Percentiles rank a stretch among this genome's conserved stretches.
Conservation (phyloP, 2,888 invertebrate species). For the Scrobipalpa atriplicella region DNA sequence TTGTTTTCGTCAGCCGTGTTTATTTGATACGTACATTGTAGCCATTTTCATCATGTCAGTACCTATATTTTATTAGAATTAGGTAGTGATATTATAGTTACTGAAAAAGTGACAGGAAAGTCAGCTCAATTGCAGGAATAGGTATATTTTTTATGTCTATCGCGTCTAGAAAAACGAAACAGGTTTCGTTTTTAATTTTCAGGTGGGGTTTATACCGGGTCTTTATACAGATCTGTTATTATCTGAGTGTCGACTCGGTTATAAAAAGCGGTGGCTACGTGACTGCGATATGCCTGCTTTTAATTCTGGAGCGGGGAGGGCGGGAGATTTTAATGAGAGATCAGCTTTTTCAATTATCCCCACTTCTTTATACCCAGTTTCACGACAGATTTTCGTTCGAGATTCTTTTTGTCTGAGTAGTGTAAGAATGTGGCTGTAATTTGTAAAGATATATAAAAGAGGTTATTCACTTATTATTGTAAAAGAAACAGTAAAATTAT, state of each 20-base stretch:
- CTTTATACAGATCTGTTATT: constrained; percentile 37
- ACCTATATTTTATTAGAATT: too few relatives aligned
- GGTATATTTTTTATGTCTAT: too few relatives aligned
- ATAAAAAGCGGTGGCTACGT: constrained; percentile 67
- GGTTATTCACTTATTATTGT: too few relatives aligned
- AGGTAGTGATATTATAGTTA: too few relatives aligned
- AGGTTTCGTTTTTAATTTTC: constrained; percentile 2
- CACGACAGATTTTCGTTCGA: constrained; percentile 44
- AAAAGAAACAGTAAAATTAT: too few relatives aligned
- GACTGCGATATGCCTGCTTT: constrained; percentile 75
- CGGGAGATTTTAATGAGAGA: constrained; percentile 81
- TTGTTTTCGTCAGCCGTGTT: too few relatives aligned
- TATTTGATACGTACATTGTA: too few relatives aligned
- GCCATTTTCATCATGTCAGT: too few relatives aligned
- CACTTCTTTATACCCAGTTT: constrained; percentile 67
- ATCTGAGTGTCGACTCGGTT: constrained; percentile 43
- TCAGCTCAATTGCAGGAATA: too few relatives aligned
- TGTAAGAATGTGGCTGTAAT: not conserved
- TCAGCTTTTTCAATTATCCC: constrained; percentile 80
- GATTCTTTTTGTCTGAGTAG: not conserved
- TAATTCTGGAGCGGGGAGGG: constrained; percentile 72
- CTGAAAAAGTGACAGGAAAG: too few relatives aligned
- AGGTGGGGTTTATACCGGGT: constrained; percentile 32
- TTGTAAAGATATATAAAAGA: not conserved
- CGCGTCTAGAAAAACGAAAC: not conserved